Conservation (phyloP, 2,797 vertebrate species). For the Anabas testudineus region DNA sequence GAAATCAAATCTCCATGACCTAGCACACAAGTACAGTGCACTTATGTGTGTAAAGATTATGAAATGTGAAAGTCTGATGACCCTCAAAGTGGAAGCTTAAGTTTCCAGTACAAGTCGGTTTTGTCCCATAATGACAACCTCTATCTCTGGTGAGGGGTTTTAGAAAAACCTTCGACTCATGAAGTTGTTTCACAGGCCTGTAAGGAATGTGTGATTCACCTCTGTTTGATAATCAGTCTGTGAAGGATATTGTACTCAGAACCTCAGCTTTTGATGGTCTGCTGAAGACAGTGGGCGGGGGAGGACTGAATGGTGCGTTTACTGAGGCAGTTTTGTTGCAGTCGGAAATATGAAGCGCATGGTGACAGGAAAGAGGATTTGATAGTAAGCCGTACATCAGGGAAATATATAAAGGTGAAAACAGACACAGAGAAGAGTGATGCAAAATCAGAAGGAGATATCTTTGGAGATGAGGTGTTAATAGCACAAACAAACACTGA, state of each 20-base stretch:
- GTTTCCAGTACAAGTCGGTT: neutral
- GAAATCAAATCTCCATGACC: neutral
- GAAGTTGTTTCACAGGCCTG: neutral
- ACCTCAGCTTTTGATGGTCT: conserved; percentile 39
- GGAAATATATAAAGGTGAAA: neutral
- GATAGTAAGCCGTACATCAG: neutral
- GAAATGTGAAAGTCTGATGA: too few species aligned
- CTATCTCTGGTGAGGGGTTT: neutral
- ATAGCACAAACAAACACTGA: neutral
- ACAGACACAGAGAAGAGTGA: neutral
- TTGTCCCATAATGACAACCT: neutral
- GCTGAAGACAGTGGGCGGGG: conserved; percentile 3
- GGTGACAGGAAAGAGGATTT: neutral
- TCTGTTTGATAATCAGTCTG: conserved; percentile 7
- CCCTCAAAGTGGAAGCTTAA: neutral
- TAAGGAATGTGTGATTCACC: conserved; percentile 1
- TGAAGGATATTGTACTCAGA: conserved; percentile 3
- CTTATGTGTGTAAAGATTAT: neutral
- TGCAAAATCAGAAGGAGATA: neutral
- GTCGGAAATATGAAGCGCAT: neutral
- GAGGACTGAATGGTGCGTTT: conserved; percentile 1
- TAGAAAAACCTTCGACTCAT: conserved; percentile 4
- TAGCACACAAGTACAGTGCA: neutral
- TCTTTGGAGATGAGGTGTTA: neutral
- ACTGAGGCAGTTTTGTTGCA: neutral